These are phyloP conservation scores for Heliconius melpomene DNA, from an alignment of 1,140 invertebrate genomes.

Conservation along the genomic window DNA sequence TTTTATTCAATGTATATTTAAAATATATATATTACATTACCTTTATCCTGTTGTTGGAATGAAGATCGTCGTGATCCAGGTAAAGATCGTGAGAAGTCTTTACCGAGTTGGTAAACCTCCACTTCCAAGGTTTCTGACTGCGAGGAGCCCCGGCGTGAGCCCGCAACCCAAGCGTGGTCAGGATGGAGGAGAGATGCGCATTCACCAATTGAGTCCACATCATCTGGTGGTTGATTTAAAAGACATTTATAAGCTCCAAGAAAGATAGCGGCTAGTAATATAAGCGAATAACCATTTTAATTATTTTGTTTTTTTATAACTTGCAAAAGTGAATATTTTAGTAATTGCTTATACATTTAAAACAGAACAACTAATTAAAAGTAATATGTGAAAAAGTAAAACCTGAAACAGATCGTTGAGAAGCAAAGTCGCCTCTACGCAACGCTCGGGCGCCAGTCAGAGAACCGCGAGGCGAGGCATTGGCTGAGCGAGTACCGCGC, in stretches of 20 bases:
- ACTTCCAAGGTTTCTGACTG: slow-evolving; percentile 92
- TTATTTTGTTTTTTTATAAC: too few relatives aligned
- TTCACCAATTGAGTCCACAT: slow-evolving; percentile 87
- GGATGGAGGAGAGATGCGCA: slow-evolving; percentile 89
- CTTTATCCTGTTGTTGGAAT: slow-evolving; percentile 86
- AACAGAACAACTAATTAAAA: neutral
- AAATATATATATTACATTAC: slow-evolving; percentile 31
- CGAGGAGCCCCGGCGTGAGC: slow-evolving; percentile 90
- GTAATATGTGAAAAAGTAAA: slow-evolving; percentile 31
- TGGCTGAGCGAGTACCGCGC: slow-evolving; percentile 87
- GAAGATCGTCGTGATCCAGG: slow-evolving; percentile 91
- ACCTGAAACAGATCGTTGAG: slow-evolving; percentile 86
- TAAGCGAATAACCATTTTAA: neutral
- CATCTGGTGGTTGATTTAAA: slow-evolving; percentile 73
- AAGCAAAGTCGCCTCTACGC: slow-evolving; percentile 84
- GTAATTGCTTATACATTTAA: neutral
- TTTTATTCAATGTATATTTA: neutral
- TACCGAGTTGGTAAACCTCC: slow-evolving; percentile 91
- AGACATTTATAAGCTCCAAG: slow-evolving; percentile 8
- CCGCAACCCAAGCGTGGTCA: slow-evolving; percentile 89
- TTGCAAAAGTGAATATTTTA: neutral
- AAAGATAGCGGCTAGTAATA: neutral
- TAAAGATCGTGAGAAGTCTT: slow-evolving; percentile 91
- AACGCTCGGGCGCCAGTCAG: slow-evolving; percentile 84
- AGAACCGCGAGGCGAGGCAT: slow-evolving; percentile 90